Evolutionary conservation across 2,113 vertebrate genomes (phyloP).

Genomic region (Trogon surrucura): DNA sequence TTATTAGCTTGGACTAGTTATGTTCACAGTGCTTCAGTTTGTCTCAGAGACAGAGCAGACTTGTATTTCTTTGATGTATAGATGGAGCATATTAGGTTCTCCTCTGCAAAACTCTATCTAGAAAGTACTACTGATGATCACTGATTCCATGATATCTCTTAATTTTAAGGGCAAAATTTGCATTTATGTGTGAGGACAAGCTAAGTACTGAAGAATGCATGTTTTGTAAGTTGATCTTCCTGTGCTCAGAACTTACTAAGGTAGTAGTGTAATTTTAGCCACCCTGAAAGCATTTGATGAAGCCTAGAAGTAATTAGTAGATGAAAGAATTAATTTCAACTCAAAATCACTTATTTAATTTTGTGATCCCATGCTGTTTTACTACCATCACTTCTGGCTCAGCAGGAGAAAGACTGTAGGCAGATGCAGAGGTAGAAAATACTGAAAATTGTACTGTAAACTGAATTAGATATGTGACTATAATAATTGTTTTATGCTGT

Average conservation of each 20-base stretch:
- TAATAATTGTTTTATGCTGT: background rate
- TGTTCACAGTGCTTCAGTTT: background rate
- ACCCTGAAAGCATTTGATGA: background rate
- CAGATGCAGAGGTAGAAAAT: background rate
- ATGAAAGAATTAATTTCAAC: background rate
- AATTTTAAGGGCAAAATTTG: background rate
- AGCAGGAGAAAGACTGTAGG: background rate
- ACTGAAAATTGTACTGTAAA: background rate
- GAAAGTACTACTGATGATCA: background rate
- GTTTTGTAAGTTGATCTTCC: background rate
- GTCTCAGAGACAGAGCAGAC: background rate
- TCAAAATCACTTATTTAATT: background rate
- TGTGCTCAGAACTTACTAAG: background rate
- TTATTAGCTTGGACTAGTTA: background rate
- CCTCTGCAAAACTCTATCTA: background rate
- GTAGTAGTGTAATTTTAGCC: background rate
- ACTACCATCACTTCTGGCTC: background rate
- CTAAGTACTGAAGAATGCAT: background rate
- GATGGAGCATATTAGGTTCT: background rate
- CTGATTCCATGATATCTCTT: background rate
- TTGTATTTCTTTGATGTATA: background rate
- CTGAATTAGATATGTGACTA: background rate
- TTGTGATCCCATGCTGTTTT: background rate
- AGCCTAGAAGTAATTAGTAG: background rate
- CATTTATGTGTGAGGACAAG: background rate